These are phyloP conservation scores for Decapterus maruadsi DNA, from an alignment of 2,797 vertebrate genomes.

Conservation along the genomic window DNA sequence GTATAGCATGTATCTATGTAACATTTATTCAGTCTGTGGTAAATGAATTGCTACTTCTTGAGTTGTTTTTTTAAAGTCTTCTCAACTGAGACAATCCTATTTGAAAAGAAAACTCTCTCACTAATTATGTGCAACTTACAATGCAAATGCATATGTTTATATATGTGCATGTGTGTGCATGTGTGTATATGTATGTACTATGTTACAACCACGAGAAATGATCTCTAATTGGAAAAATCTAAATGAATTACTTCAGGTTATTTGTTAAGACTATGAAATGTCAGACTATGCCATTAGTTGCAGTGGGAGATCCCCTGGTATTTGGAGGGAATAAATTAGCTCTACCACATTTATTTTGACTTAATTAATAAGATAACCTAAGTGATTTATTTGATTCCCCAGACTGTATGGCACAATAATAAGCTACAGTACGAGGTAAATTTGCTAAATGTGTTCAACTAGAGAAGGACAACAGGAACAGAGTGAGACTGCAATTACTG, in stretches of 20 bases:
- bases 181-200: not conserved
- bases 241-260: constrained; percentile 81
- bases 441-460: constrained; percentile 81
- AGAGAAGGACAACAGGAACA: constrained; percentile 81
- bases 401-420: constrained; percentile 84
- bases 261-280: constrained; percentile 84
- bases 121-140: constrained; percentile 33
- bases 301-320: constrained; percentile 80
- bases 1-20: constrained; percentile 20
- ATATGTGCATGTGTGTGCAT: not conserved
- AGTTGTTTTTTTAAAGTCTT: constrained; percentile 3
- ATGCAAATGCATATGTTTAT: constrained; percentile 42
- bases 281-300: constrained; percentile 82
- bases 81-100: constrained; percentile 35
- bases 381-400: constrained; percentile 88
- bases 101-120: constrained; percentile 22
- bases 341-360: constrained; percentile 85
- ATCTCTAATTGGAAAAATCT: constrained; percentile 80
- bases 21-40: not conserved
- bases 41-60: constrained; percentile 2
- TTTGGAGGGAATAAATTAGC: constrained; percentile 86
- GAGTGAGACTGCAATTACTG: constrained; percentile 86
- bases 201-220: constrained; percentile 57
- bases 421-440: constrained; percentile 81
- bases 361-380: constrained; percentile 89